A percentile compares a stretch with the other conserved stretches of the same genome.
phyloP scores from a whole-genome alignment of 2,888 invertebrate species.

The Acrobasis repandana region DNA sequence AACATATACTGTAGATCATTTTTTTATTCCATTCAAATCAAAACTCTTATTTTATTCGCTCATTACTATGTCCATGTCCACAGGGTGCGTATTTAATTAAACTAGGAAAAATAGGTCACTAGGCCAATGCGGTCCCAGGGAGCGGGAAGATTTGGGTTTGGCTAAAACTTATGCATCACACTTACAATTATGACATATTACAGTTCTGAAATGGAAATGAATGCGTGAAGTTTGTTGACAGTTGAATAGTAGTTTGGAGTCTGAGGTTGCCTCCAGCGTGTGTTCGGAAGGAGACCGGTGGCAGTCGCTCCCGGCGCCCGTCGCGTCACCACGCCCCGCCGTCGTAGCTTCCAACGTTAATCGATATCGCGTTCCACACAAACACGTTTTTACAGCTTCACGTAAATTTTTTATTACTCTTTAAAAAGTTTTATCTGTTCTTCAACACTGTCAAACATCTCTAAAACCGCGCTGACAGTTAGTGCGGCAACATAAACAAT shows the following conservation, averaged over 20 bases:
- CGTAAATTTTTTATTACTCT: conserved; percentile 49
- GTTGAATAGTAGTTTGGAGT: conserved; percentile 32
- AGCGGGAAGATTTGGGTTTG: conserved; percentile 25
- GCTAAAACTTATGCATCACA: not conserved
- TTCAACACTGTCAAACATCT: conserved; percentile 36
- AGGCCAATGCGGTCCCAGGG: conserved; percentile 39
- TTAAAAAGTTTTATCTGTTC: conserved; percentile 50
- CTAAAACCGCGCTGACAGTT: conserved; percentile 36
- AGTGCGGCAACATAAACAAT: conserved; percentile 48
- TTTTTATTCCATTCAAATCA: not conserved
- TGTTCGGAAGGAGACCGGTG: conserved; percentile 40
- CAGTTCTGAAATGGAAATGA: not conserved
- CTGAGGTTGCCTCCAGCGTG: conserved; percentile 46
- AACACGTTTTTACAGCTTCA: conserved; percentile 48
- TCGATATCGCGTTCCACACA: conserved; percentile 58
- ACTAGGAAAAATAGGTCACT: conserved; percentile 51
- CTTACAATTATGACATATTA: not conserved
- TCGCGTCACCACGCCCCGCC: conserved; percentile 60
- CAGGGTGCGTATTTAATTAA: conserved; percentile 16
- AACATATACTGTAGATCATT: not conserved
- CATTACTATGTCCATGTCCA: not conserved
- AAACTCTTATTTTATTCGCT: not conserved
- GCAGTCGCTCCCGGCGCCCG: conserved; percentile 70
- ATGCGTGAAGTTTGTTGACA: conserved; percentile 23
- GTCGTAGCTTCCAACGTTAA: conserved; percentile 48